A percentile compares a stretch with the other conserved stretches of the same genome.
Evolutionary conservation across 2,888 invertebrate genomes (phyloP).

Genomic region (Trachelus iudaicus): DNA sequence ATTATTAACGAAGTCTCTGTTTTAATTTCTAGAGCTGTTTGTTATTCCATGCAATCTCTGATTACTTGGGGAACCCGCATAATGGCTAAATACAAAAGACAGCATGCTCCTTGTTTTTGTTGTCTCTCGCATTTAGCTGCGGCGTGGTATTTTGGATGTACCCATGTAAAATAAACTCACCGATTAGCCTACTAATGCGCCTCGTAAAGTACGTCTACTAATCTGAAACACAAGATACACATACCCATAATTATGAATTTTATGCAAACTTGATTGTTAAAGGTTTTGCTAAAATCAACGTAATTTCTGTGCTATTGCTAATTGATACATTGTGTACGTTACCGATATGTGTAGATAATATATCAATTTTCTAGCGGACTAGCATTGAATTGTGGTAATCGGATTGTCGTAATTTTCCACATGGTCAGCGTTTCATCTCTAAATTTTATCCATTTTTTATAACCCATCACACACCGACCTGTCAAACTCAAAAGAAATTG

Average conservation of each 20-base stretch:
- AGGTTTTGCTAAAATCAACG: not conserved
- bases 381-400: not conserved
- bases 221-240: not conserved
- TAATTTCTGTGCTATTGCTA: not conserved
- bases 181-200: not conserved
- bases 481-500: not conserved
- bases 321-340: not conserved
- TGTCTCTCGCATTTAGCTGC: not conserved
- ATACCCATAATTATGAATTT: not conserved
- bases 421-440: not conserved
- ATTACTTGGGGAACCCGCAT: not conserved
- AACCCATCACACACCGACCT: not conserved
- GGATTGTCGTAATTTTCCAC: not conserved
- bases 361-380: not conserved
- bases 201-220: not conserved
- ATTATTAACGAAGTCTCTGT: not conserved
- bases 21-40: not conserved
- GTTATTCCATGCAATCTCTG: not conserved
- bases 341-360: not conserved
- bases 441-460: not conserved
- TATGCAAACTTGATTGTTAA: not conserved
- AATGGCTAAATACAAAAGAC: not conserved
- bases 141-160: not conserved
- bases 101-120: not conserved
- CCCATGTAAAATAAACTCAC: not conserved